Evolutionary conservation across 2,888 invertebrate species (phyloP).

Genomic region (Dendrolimus pini): DNA sequence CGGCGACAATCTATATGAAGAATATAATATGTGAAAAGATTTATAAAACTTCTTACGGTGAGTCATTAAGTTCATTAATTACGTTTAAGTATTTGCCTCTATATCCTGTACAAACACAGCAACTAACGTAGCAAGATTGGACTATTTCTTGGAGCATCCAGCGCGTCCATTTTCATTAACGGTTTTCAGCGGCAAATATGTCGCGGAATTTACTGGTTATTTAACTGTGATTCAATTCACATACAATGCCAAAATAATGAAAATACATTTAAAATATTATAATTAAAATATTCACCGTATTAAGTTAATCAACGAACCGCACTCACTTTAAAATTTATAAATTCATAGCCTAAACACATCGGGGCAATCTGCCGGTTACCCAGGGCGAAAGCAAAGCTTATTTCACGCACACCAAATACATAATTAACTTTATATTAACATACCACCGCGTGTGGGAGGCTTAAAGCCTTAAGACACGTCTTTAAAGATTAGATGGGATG

Average conservation of each 20-base stretch:
- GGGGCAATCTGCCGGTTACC: slow-evolving; percentile 37
- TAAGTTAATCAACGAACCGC: slow-evolving; percentile 4
- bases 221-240: no score
- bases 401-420: slow-evolving; percentile 59
- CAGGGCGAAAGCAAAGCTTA: slow-evolving; percentile 36
- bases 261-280: not conserved
- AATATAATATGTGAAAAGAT: no score
- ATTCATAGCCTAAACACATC: slow-evolving; percentile 32
- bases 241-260: not conserved
- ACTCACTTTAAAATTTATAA: slow-evolving; percentile 29
- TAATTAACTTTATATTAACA: slow-evolving; percentile 67
- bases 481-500: slow-evolving; percentile 32
- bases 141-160: no score
- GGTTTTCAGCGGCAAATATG: no score
- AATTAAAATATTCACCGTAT: slow-evolving; percentile 1
- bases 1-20: no score
- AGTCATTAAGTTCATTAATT: no score
- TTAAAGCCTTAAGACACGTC: slow-evolving; percentile 9
- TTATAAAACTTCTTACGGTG: no score
- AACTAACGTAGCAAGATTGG: no score
- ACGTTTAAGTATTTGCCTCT: no score
- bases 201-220: no score
- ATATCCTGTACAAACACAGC: no score
- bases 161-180: no score
- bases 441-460: slow-evolving; percentile 14